Base-by-base conservation (phyloP, 2,797 vertebrate species). In the Hypotaenidia okinawae region DNA sequence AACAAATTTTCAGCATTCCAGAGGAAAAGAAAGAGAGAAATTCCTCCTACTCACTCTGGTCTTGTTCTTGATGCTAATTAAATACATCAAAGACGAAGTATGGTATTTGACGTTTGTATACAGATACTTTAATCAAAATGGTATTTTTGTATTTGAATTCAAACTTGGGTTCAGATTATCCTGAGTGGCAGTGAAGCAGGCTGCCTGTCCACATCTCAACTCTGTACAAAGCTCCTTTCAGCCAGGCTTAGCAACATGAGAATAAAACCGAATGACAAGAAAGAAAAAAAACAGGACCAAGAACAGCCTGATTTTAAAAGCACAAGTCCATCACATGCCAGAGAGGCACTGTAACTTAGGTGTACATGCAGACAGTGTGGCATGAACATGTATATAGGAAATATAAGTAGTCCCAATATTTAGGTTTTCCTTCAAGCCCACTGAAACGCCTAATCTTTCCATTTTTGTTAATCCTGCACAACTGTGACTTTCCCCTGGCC, bases 61-160 rank as follows among this genome's bases (percentile, higher is more conserved):
- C 63, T 79, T 94, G 39, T 16, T 96, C 49, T 70, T 89, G 69
- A 51, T 84, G 49, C 63, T 90, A 84, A 96, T 94, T 77, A 95
- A 88, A 68, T 41, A 73, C 68, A 93, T 93, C 77, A 92, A 77
- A 90, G 67, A 90, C 4, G 21, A 84, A 1, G 2, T 32, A 61
- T 32, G 80, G 39, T 69, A 77, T 80, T 93, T 94, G 87, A 95
- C 84, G 68, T 79, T 90, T 90, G 67, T 70, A 58, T 58, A 74
- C 9, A 76, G 83, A 74, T 21, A 47, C 30, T 66, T 75, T 57
- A 93, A 82, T 54, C 59, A 90, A 89, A 87, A 91, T 9, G 2
- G 22, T 74, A 55, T 74, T 94, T 91, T 63, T 66, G 17, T 49
- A 47, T 79, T 88, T 57, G 58, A 91, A 76, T 94, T 84, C 47